Conservation (phyloP, 2,888 invertebrate genomes). For the Harpalus rufipes region DNA sequence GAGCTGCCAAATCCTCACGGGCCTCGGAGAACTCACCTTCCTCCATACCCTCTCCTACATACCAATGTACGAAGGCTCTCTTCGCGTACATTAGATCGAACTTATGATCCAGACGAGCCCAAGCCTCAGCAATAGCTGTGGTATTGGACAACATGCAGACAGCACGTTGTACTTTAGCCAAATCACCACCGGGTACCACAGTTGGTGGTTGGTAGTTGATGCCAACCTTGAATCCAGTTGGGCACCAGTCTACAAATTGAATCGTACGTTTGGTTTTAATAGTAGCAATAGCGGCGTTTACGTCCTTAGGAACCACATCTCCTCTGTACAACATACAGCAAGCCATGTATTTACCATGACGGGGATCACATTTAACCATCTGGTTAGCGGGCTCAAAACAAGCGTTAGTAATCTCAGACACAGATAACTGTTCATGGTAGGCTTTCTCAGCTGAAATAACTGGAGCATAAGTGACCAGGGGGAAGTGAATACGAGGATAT, state of each 20-base stretch:
- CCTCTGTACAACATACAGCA: constrained; percentile 79
- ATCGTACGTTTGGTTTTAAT: constrained; percentile 80
- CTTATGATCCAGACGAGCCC: constrained; percentile 84
- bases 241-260: constrained; percentile 75
- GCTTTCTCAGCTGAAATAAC: constrained; percentile 81
- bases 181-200: constrained; percentile 78
- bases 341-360: constrained; percentile 80
- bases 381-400: constrained; percentile 83
- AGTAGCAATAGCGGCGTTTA: constrained; percentile 79
- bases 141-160: constrained; percentile 85
- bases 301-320: constrained; percentile 77
- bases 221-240: constrained; percentile 76
- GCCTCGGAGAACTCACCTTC: constrained; percentile 90
- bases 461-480: constrained; percentile 80
- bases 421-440: constrained; percentile 80
- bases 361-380: constrained; percentile 80
- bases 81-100: constrained; percentile 86
- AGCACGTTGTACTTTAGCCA: constrained; percentile 82
- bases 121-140: constrained; percentile 84
- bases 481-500: constrained; percentile 83
- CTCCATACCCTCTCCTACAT: constrained; percentile 89
- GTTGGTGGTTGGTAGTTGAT: constrained; percentile 79
- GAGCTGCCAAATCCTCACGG: constrained; percentile 85
- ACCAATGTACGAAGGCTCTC: constrained; percentile 87
- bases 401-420: constrained; percentile 81